Percentiles rank a stretch among this genome's conserved stretches.
Conservation (phyloP, 2,797 vertebrate genomes). For the Steatocranus sp. region DNA sequence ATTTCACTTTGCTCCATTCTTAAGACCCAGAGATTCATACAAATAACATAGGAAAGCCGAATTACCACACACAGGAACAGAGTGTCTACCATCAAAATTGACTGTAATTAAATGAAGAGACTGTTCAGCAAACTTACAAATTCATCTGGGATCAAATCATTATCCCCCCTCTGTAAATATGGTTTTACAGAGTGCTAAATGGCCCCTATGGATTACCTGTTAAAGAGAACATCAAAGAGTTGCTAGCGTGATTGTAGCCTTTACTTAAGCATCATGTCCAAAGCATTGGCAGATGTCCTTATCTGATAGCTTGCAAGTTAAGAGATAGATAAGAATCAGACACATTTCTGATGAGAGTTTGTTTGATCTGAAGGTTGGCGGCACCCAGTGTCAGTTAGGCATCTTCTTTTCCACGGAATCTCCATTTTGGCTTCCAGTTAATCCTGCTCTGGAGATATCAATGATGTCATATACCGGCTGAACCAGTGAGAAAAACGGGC, state of each 20-base stretch:
- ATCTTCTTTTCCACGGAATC: neutral
- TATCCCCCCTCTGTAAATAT: neutral
- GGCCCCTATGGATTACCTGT: neutral
- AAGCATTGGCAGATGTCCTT: neutral
- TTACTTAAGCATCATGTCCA: neutral
- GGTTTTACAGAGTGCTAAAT: neutral
- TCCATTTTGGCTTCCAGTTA: neutral
- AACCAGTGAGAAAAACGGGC: neutral
- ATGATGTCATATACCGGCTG: neutral
- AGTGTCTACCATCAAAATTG: too few species aligned
- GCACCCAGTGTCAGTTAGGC: neutral
- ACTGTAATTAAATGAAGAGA: too few species aligned
- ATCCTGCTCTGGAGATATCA: neutral
- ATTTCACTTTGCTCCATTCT: neutral
- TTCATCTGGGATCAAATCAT: too few species aligned
- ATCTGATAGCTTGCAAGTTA: neutral
- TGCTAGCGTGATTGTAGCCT: neutral
- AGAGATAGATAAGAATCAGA: neutral
- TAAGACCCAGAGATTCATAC: neutral
- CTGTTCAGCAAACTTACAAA: too few species aligned
- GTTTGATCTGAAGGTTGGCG: neutral
- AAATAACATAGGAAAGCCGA: rapidly evolving
- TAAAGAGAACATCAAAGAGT: neutral
- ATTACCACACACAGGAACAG: neutral
- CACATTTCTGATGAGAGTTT: neutral